Conservation (phyloP, 2,888 invertebrate genomes). For the Drosophila kambysellisi region DNA sequence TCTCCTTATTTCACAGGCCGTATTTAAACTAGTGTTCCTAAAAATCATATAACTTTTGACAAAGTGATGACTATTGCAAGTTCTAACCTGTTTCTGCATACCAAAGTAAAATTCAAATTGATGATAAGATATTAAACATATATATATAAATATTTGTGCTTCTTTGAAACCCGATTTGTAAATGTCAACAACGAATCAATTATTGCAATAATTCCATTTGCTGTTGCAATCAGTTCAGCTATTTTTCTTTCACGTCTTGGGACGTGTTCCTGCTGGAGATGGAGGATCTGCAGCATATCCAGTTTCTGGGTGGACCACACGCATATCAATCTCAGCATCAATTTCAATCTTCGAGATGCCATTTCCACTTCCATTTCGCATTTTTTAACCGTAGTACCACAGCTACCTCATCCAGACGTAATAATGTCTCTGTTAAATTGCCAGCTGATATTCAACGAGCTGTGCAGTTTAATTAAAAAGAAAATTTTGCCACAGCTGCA, state of each 20-base stretch:
- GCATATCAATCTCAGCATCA: slow-evolving; percentile 59
- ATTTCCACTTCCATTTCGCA: slow-evolving; percentile 65
- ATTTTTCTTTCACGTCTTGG: neutral
- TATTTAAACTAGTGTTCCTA: neutral
- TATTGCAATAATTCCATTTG: neutral
- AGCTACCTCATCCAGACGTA: slow-evolving; percentile 39
- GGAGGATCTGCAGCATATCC: neutral
- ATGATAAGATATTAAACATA: too few relatives aligned
- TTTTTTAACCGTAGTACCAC: slow-evolving; percentile 9
- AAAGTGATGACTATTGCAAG: neutral
- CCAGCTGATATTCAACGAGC: slow-evolving; percentile 52
- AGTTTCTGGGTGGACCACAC: slow-evolving; percentile 41
- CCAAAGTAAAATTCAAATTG: neutral
- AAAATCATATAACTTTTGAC: neutral
- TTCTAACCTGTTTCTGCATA: neutral
- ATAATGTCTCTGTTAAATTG: slow-evolving; percentile 76
- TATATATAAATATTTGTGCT: neutral
- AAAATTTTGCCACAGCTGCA: slow-evolving; percentile 5
- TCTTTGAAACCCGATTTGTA: neutral
- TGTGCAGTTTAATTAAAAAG: slow-evolving; percentile 70
- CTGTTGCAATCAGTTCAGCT: neutral
- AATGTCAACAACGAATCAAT: neutral
- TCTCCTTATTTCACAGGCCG: too few relatives aligned
- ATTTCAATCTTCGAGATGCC: slow-evolving; percentile 46
- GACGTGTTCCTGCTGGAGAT: neutral